Evolutionary conservation across 92 coral and sea anemone genomes (phyloP).

Genomic region (Hydrozoanthus gracilis): DNA sequence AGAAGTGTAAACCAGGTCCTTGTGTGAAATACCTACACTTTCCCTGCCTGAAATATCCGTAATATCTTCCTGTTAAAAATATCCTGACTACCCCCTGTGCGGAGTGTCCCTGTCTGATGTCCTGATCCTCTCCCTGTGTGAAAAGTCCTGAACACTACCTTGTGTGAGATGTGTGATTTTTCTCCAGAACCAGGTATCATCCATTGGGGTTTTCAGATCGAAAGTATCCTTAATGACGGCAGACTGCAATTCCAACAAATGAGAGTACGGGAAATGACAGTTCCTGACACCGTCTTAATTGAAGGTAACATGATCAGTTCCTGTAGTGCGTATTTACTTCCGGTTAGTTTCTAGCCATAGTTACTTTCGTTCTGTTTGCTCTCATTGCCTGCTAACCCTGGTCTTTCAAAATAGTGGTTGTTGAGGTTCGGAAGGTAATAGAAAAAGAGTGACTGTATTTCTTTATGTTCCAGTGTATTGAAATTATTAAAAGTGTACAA

Average conservation of each 20-base stretch:
- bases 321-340: no score
- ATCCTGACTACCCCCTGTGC: no score
- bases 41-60: no score
- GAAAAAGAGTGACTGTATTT: no score
- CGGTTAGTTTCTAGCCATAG: not conserved
- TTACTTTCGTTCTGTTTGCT: not conserved
- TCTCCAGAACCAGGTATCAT: conserved; percentile 74
- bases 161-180: not conserved
- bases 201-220: conserved; percentile 87
- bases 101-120: no score
- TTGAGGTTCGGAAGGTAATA: no score
- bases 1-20: no score
- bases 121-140: not conserved
- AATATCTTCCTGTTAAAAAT: no score
- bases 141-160: no score
- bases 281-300: conserved; percentile 91
- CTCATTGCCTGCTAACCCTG: not conserved
- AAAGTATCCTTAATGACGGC: conserved; percentile 86
- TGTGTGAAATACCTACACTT: no score
- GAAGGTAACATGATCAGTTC: conserved; percentile 88
- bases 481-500: no score
- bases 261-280: conserved; percentile 88
- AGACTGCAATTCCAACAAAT: conserved; percentile 87
- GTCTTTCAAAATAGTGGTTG: not conserved
- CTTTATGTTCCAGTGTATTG: no score